These are phyloP conservation scores for Myripristis jacobus DNA, from an alignment of 2,797 vertebrate genomes.

Conservation along the genomic window DNA sequence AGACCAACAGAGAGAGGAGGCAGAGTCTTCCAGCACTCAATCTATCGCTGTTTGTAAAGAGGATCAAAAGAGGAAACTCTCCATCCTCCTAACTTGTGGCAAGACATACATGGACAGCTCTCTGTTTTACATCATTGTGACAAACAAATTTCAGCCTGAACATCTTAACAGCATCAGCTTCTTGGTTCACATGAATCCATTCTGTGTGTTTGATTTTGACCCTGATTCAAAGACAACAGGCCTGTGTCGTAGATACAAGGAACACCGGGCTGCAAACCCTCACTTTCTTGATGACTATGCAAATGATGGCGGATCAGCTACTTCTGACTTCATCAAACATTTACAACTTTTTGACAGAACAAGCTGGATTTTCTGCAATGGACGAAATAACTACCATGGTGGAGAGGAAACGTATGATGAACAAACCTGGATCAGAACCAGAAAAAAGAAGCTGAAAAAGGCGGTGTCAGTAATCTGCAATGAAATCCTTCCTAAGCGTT, in stretches of 20 bases:
- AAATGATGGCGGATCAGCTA: constrained; percentile 57
- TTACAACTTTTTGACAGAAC: constrained; percentile 72
- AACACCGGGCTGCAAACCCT: constrained; percentile 65
- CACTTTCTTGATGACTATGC: constrained; percentile 78
- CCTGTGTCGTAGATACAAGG: constrained; percentile 69
- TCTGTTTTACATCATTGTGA: constrained; percentile 77
- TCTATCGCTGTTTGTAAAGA: background rate
- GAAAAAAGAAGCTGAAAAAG: constrained; percentile 77
- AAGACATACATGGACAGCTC: constrained; percentile 74
- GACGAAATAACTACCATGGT: constrained; percentile 65
- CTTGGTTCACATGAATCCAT: constrained; percentile 78
- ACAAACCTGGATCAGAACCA: constrained; percentile 76
- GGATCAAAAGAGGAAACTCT: constrained; percentile 54
- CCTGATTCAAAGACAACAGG: constrained; percentile 76
- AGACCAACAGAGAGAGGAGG: constrained; percentile 73
- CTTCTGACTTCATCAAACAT: constrained; percentile 46
- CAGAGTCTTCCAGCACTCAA: constrained; percentile 58
- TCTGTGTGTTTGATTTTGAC: constrained; percentile 86
- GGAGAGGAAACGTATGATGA: constrained; percentile 74
- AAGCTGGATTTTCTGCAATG: constrained; percentile 85
- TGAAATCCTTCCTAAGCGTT: constrained; percentile 59
- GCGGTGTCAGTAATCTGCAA: constrained; percentile 78
- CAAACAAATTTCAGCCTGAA: constrained; percentile 69
- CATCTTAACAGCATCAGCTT: constrained; percentile 71
- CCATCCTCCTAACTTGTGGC: constrained; percentile 69